Evolutionary conservation across 1,140 invertebrate species (phyloP), one percentile per base, ranked within the genome.

Genomic region (Pseudomyrmex cubaensis): DNA sequence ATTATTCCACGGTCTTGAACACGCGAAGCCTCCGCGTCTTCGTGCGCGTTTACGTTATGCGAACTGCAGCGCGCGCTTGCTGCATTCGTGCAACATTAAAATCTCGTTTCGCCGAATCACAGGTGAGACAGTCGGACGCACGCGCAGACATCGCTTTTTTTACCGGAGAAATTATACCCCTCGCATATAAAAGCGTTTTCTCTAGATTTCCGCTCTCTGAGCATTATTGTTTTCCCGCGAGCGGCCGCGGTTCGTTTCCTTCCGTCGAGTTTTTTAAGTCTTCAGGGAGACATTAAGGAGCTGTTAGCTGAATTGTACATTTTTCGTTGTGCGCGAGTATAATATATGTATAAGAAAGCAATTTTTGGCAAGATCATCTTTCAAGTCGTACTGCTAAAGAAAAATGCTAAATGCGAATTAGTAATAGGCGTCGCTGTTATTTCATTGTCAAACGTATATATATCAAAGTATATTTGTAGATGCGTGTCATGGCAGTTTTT

Each of bases 1-100:
- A 87, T 87, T 87, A 89, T 89, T 89, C 80, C 80, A n/a, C 77
- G 59, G 80, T 10, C 76, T 80, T 80, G 76, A 80, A 73, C 84
- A 86, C 88, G 87, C 87, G 87, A 89, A 77, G 85, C 57, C 3
- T 82, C 5, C 35, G 35, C 88, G 82, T 83, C 66, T 70, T 80
- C 74, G 69, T 62, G 70, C 75, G 35, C 74, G 80, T 72, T 85
- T 72, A 83, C 69, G 52, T 15, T 48, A 73, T 8, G 54, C 9
- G 35, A 62, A 22, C 15, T 20, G 78, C 74, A 35, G 77, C 69
- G 69, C 63, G 82, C 78, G 77, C 78, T 59, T 72, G 63, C 62
- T 35, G 35, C 82, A 87, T 84, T 84, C 76, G 73, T 69, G 86
- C 82, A 86, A 82, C 88, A 89, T 88, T 83, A 80, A 80, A 80